A percentile compares a stretch with the other conserved stretches of the same genome.
phyloP scores from a whole-genome alignment of 2,113 vertebrate genomes.

The Cardinalis cardinalis region DNA sequence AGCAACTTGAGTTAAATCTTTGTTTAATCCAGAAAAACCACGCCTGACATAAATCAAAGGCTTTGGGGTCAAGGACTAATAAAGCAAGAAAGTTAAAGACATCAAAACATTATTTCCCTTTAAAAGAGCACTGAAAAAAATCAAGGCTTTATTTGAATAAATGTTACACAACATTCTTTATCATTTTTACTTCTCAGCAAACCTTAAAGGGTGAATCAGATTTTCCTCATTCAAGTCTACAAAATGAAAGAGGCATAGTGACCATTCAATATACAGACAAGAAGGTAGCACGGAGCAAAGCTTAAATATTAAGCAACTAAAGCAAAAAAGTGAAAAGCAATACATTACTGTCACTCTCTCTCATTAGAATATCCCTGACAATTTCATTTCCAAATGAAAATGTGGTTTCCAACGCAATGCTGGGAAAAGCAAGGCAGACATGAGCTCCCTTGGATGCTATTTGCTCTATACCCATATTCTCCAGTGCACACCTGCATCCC shows the following conservation, averaged over 20 bases:
- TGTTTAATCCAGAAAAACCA: background rate
- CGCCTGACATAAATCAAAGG: background rate
- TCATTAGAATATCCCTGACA: conserved; percentile 75
- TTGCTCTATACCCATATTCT: conserved; percentile 58
- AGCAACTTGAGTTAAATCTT: background rate
- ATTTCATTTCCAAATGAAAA: conserved; percentile 71
- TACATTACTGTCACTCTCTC: conserved; percentile 69
- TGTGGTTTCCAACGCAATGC: conserved; percentile 60
- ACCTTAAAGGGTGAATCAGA: conserved; percentile 73
- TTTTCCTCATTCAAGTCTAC: conserved; percentile 78
- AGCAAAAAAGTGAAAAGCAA: conserved; percentile 78
- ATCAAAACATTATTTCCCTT: conserved; percentile 47
- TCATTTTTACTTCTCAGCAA: conserved; percentile 79
- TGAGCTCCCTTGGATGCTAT: conserved; percentile 55
- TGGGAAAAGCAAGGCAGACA: conserved; percentile 59
- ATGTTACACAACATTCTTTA: conserved; percentile 81
- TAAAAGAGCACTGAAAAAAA: conserved; percentile 76
- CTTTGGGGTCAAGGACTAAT: background rate
- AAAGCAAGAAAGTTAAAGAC: background rate
- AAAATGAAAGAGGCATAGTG: conserved; percentile 77
- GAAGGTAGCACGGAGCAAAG: conserved; percentile 76
- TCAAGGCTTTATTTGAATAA: conserved; percentile 82
- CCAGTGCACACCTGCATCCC: conserved; percentile 63
- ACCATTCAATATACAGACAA: conserved; percentile 75
- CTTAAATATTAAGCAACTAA: conserved; percentile 88